Base-by-base conservation (phyloP, 30 jellyfish, hydroid and myxozoan species). In the Hydractinia echinata region DNA sequence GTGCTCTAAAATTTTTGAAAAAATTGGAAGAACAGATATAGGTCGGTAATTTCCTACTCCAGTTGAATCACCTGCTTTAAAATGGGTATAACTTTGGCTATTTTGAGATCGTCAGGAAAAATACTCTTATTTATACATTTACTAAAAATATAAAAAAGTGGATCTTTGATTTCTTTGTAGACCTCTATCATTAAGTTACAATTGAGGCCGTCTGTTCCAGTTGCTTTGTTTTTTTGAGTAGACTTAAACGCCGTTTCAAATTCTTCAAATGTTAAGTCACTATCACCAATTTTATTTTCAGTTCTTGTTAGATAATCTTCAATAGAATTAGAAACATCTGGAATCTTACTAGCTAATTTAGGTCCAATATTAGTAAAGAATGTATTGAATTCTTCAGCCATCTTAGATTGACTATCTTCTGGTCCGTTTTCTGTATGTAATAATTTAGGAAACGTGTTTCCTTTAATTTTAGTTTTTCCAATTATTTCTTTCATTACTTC, bases 21-120 rank as follows among this genome's bases (percentile, higher is more conserved):
- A 58, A 58, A 58, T 58, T 58, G 3, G 69, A 58, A 58, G 69
- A 58, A 58, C 69, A 58, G 69, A 58, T n/a, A n/a, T 58, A 58
- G 69, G 69, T 13, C 69, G 69, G 69, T 58, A 58, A 58, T 58
- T 30, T 30, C 44, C 44, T 30, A n/a, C n/a, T n/a, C n/a, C n/a
- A n/a, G n/a, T 30, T 30, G 44, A 30, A 30, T 30, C 44, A 30
- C 44, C 44, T 30, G 44, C 44, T 30, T 30, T 0, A 30, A 30
- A 30, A 30, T 30, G 44, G 44, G 44, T 30, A 30, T 30, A 30
- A 30, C 44, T 30, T 30, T 30, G 44, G 44, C 44, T 30, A 30
- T 30, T 30, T 30, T 30, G 44, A 30, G 44, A 30, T 30, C 44
- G 44, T 30, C 44, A 30, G 44, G 44, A 30, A 30, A 30, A 30